phyloP scores from a whole-genome alignment of 2,113 vertebrate genomes.

The Bothrops jararaca region DNA sequence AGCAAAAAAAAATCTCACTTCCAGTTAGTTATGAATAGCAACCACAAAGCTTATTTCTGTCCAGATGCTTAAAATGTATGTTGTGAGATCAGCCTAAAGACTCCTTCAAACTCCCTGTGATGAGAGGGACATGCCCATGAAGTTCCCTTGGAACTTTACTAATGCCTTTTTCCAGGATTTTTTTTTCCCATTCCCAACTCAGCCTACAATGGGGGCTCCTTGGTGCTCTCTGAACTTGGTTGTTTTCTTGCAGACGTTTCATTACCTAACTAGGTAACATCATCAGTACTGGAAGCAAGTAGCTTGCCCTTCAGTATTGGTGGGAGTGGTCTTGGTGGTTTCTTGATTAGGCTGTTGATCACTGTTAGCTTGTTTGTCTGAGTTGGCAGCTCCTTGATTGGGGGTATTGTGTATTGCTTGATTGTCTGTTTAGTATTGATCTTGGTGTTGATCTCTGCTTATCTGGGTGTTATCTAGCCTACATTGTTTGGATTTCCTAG shows the following conservation, averaged over 20 bases:
- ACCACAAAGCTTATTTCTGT: neutral
- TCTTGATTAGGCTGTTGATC: neutral
- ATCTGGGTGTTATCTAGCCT: neutral
- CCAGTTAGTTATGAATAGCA: neutral
- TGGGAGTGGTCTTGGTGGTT: neutral
- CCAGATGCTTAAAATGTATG: neutral
- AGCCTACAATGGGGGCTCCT: neutral
- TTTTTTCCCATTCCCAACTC: neutral
- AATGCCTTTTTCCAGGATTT: neutral
- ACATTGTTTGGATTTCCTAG: neutral
- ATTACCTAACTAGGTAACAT: neutral
- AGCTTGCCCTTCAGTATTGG: neutral
- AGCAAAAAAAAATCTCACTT: neutral
- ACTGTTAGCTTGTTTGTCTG: neutral
- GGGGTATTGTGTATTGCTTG: neutral
- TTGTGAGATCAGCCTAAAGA: neutral
- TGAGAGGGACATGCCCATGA: neutral
- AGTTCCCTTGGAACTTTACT: neutral
- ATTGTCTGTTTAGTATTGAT: neutral
- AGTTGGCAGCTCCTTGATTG: neutral
- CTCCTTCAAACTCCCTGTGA: neutral
- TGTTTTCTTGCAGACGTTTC: neutral
- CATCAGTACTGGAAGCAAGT: neutral
- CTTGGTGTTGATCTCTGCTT: neutral
- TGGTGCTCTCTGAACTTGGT: neutral